phyloP scores from a whole-genome alignment of 2,797 vertebrate genomes.

The Enteromius anoplus region DNA sequence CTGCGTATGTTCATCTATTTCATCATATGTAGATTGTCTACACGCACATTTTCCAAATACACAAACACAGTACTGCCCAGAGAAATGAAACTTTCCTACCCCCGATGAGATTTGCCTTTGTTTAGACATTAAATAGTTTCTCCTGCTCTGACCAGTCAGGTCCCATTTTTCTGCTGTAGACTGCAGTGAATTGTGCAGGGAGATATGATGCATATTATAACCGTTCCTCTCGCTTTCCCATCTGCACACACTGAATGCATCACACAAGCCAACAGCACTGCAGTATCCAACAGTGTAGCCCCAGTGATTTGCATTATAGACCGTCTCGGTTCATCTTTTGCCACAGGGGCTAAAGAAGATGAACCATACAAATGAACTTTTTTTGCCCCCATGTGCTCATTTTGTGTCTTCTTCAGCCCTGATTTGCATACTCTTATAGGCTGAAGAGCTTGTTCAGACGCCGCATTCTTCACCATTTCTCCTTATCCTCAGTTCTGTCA shows the following conservation, averaged over 20 bases:
- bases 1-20: conserved; percentile 77
- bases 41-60: background rate
- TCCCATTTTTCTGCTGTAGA: conserved; percentile 35
- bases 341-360: background rate
- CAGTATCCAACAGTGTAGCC: background rate
- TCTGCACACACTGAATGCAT: background rate
- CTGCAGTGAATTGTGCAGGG: conserved; percentile 40
- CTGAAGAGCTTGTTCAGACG: conserved; percentile 43
- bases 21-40: background rate
- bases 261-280: background rate
- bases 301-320: conserved; percentile 7
- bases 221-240: conserved; percentile 2
- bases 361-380: conserved; percentile 18
- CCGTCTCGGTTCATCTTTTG: conserved; percentile 9
- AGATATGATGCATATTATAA: conserved; percentile 40
- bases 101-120: background rate
- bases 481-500: conserved; percentile 57
- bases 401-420: conserved; percentile 17
- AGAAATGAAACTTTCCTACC: background rate
- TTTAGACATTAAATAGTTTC: conserved; percentile 23
- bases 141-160: conserved; percentile 38
- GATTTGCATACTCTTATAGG: conserved; percentile 33
- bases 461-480: conserved; percentile 50
- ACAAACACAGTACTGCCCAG: background rate
- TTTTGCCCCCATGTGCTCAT: background rate